Percentiles rank a stretch among this genome's conserved stretches.
These are phyloP conservation scores for Pseudococcus viburni DNA, from an alignment of 2,888 invertebrate species.

Conservation along the genomic window DNA sequence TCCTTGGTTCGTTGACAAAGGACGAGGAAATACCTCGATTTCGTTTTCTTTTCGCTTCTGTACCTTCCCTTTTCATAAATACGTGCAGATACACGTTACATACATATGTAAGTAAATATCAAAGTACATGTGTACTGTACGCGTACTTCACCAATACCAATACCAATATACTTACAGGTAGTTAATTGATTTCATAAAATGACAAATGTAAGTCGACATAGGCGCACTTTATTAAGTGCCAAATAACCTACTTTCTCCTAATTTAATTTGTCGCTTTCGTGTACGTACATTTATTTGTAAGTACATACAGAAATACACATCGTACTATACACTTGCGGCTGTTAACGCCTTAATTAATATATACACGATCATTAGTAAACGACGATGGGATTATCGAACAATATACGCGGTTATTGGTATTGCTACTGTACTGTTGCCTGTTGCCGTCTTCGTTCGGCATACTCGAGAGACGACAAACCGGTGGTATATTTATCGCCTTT, in stretches of 20 bases:
- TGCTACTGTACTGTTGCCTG: background rate
- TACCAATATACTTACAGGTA: background rate
- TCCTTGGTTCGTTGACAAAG: too few relatives aligned
- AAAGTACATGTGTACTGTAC: too few relatives aligned
- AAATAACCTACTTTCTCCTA: slow-evolving; percentile 64
- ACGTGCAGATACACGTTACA: too few relatives aligned
- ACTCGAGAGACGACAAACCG: background rate
- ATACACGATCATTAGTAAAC: slow-evolving; percentile 52
- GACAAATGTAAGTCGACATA: slow-evolving; percentile 46
- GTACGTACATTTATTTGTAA: background rate
- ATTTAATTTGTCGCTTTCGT: slow-evolving; percentile 63
- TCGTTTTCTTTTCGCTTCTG: too few relatives aligned
- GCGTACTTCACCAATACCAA: too few relatives aligned
- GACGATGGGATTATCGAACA: slow-evolving; percentile 5
- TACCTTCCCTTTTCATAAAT: too few relatives aligned
- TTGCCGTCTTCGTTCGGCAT: background rate
- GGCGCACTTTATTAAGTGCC: slow-evolving; percentile 57
- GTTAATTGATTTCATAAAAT: slow-evolving; percentile 48
- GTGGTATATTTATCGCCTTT: background rate
- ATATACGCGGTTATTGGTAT: background rate
- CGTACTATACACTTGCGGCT: background rate
- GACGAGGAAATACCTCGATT: too few relatives aligned
- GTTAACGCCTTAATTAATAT: slow-evolving; percentile 57
- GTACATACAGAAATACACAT: too few relatives aligned
- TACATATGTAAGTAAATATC: too few relatives aligned